Percentiles rank a stretch among this genome's conserved stretches.
Evolutionary conservation across 1,140 invertebrate species (phyloP).

Genomic region (Eriosoma lanigerum): DNA sequence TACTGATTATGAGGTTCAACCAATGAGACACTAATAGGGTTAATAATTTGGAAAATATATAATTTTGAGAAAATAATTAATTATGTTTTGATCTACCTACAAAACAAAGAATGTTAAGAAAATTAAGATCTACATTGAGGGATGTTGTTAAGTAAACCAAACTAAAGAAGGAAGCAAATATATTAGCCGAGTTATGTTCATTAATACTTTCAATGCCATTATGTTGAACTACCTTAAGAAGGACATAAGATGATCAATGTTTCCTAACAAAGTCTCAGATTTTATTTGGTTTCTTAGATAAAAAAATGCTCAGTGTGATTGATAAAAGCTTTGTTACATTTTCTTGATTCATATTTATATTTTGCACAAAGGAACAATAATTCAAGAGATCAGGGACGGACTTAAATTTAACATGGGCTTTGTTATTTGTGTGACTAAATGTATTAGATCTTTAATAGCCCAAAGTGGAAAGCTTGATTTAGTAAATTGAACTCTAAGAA

Average conservation of each 20-base stretch:
- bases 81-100: no score
- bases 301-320: background rate
- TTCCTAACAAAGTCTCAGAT: constrained; percentile 6
- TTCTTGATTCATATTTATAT: no score
- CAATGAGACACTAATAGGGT: background rate
- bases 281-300: background rate
- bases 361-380: no score
- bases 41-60: no score
- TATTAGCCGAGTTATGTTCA: background rate
- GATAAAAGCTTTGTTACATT: no score
- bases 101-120: no score
- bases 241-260: background rate
- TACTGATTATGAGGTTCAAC: background rate
- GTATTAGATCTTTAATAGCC: background rate
- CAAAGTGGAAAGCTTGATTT: background rate
- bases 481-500: background rate
- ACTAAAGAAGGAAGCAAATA: constrained; percentile 12
- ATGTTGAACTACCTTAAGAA: background rate
- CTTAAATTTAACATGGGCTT: constrained; percentile 12
- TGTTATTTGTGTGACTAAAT: background rate
- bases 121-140: no score
- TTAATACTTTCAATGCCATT: background rate
- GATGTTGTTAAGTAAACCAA: background rate
- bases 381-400: background rate
- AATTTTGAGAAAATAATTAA: no score